Conservation (phyloP, 2,113 vertebrate species). For the Erythrocercus mccallii region DNA sequence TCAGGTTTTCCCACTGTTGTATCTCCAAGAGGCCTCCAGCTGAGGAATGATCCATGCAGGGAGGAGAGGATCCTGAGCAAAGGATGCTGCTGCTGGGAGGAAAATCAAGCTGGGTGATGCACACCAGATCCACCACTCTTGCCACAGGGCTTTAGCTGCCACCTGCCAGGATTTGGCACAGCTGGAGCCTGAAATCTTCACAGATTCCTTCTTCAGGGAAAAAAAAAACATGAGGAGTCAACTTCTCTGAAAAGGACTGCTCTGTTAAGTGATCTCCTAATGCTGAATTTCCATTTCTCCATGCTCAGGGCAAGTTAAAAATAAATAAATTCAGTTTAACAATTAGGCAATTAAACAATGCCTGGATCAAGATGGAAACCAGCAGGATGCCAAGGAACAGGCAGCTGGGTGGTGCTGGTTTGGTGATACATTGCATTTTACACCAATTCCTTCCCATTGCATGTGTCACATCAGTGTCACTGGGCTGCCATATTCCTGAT, state of each 20-base stretch:
- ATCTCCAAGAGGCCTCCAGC: neutral
- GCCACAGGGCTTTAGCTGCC: neutral
- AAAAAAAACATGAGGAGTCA: neutral
- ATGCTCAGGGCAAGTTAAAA: neutral
- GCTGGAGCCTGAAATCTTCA: neutral
- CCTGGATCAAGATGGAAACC: neutral
- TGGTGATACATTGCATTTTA: neutral
- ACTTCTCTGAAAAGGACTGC: neutral
- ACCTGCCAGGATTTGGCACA: neutral
- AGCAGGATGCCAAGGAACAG: neutral
- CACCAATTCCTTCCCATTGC: neutral
- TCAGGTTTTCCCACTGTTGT: accelerated
- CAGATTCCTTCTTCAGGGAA: neutral
- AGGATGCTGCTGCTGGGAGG: neutral
- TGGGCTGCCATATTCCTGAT: neutral
- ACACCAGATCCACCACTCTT: accelerated
- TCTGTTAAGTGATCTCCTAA: neutral
- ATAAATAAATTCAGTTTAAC: neutral
- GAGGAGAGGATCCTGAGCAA: neutral
- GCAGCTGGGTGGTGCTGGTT: neutral
- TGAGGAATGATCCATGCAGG: neutral
- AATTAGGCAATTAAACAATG: neutral
- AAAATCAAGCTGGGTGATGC: neutral
- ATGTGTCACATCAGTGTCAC: neutral
- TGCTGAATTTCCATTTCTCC: neutral